phyloP scores from a whole-genome alignment of 1,140 invertebrate genomes.

The Hermetia illucens region DNA sequence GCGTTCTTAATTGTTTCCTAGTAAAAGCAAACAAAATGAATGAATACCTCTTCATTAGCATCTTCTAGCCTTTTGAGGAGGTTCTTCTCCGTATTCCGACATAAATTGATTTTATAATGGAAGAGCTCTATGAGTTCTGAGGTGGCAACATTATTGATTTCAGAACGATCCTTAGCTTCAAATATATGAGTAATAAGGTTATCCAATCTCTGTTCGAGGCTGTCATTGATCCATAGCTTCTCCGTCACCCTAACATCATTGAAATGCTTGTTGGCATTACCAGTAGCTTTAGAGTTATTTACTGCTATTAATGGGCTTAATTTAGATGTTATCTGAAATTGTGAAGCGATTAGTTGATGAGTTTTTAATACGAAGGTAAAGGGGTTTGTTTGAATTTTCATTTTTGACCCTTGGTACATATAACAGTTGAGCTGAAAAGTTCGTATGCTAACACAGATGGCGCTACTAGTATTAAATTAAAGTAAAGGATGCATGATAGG shows the following conservation, averaged over 20 bases:
- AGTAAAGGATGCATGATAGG: too few relatives aligned
- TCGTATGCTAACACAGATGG: too few relatives aligned
- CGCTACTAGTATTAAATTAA: too few relatives aligned
- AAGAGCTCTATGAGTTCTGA: constrained; percentile 26
- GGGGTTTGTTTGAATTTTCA: too few relatives aligned
- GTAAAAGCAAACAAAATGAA: neutral
- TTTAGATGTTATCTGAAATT: too few relatives aligned
- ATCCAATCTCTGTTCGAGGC: constrained; percentile 17
- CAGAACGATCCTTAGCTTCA: constrained; percentile 15
- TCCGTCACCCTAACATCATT: constrained; percentile 21
- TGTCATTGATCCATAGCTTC: constrained; percentile 22
- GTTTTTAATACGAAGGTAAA: too few relatives aligned
- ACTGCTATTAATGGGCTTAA: too few relatives aligned
- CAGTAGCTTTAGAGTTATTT: constrained; percentile 6
- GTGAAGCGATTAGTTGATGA: too few relatives aligned
- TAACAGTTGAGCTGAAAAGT: too few relatives aligned
- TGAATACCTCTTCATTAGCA: constrained; percentile 12
- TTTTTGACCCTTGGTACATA: too few relatives aligned
- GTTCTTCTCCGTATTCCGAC: constrained; percentile 11
- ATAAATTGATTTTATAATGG: constrained; percentile 24
- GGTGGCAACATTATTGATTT: constrained; percentile 18
- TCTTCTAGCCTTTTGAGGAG: constrained; percentile 23
- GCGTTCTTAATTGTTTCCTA: neutral
- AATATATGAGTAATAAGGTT: constrained; percentile 17
- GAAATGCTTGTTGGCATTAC: constrained; percentile 22